phyloP scores from a whole-genome alignment of 92 coral and sea anemone species.

The Palythoa caribaeorum region DNA sequence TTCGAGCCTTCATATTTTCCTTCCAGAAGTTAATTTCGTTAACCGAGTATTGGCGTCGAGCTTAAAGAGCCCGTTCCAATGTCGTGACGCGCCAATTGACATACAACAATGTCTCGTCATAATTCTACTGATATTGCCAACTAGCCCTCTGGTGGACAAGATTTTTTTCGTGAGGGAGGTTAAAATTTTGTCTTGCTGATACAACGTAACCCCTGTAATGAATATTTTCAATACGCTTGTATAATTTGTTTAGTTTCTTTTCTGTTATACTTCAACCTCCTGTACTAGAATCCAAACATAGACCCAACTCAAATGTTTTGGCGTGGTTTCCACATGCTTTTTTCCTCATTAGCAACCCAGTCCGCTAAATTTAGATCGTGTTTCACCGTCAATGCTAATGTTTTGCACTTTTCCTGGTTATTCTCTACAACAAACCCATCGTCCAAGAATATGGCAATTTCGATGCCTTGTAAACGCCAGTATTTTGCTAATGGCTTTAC shows the following conservation, averaged over 20 bases:
- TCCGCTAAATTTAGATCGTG: not conserved
- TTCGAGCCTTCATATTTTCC: not conserved
- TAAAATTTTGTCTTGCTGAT: conserved; percentile 66
- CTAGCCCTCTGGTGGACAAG: conserved; percentile 57
- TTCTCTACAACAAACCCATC: not conserved
- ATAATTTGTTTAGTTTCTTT: not conserved
- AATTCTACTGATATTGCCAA: conserved; percentile 61
- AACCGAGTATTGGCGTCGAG: conserved; percentile 55
- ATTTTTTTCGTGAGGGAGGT: conserved; percentile 61
- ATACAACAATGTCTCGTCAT: conserved; percentile 72
- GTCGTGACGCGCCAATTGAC: conserved; percentile 58
- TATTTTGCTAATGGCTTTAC: not conserved
- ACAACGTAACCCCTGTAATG: not conserved
- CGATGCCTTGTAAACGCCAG: not conserved
- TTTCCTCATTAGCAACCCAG: not conserved
- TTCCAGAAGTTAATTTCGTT: not conserved
- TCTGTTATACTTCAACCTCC: not conserved
- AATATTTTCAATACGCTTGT: not conserved
- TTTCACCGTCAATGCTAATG: not conserved
- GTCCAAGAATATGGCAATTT: not conserved
- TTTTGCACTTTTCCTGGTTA: not conserved
- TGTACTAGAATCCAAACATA: not conserved
- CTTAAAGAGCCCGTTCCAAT: conserved; percentile 55
- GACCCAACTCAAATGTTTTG: not conserved
- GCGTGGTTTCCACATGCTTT: not conserved